These are phyloP conservation scores for Andricus curvator DNA, from an alignment of 2,888 invertebrate genomes.

Conservation along the genomic window DNA sequence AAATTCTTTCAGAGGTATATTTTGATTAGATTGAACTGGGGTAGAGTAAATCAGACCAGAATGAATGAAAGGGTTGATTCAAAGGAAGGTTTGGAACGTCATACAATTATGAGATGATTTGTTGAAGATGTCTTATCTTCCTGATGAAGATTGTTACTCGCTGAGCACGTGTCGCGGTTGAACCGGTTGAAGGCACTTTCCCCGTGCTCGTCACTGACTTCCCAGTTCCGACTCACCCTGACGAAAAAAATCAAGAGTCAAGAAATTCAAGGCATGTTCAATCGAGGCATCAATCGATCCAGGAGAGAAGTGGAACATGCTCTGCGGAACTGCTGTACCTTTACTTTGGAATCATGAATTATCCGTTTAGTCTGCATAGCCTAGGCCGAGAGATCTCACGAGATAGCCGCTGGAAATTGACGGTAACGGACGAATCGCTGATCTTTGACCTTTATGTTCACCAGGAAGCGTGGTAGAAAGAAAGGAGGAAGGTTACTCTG, in stretches of 20 bases:
- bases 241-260: constrained; percentile 43
- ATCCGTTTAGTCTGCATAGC: constrained; percentile 43
- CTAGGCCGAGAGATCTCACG: constrained; percentile 52
- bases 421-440: constrained; percentile 55
- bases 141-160: constrained; percentile 8
- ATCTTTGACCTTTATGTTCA: constrained; percentile 55
- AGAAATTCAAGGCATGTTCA: constrained; percentile 47
- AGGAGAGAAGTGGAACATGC: constrained; percentile 40
- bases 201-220: constrained; percentile 55
- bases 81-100: neutral
- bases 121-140: neutral
- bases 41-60: too few species aligned
- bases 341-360: constrained; percentile 43
- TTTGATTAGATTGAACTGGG: too few species aligned
- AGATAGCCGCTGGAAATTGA: constrained; percentile 56
- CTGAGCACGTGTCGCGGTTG: constrained; percentile 43
- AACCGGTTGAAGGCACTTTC: constrained; percentile 56
- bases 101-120: constrained; percentile 8
- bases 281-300: constrained; percentile 30
- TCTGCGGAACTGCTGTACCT: constrained; percentile 44
- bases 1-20: neutral
- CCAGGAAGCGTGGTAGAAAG: constrained; percentile 55
- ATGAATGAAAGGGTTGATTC: neutral
- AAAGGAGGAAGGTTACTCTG: constrained; percentile 53
- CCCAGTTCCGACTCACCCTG: constrained; percentile 52